Base-by-base conservation (phyloP, 2,113 vertebrate genomes). In the Neolamprologus brichardi region DNA sequence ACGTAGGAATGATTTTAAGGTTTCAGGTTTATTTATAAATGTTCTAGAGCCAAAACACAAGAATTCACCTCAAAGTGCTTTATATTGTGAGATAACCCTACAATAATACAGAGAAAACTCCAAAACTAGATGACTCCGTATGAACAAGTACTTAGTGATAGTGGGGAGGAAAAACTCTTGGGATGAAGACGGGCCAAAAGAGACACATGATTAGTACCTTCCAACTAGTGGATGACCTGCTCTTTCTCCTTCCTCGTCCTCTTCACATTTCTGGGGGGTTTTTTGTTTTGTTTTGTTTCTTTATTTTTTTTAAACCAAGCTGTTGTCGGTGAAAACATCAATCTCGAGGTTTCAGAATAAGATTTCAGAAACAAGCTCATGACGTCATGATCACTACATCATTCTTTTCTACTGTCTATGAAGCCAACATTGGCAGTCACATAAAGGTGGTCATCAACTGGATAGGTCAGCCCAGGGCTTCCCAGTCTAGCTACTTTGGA, bases 261-360 rank as follows among this genome's bases (percentile, higher is more conserved):
- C 17, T 4, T 0, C 30, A 60, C 25, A 60, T 60, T 30, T 5
- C 28, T 58, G 1, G 23, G 6, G 0, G 0, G 2, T 18, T 28
- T 58, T 58, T 13, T 58, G 12, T 28, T 56, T 58, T 15, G 13
- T 58, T 30, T 58, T 58, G 14, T 30, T 58, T 58, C 3, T 30
- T 60, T 60, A 0, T 30, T 60, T 2, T 2, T 62, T 62, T 32
- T 30, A 4, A 62, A 62, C 58, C 30, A 18, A 34, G 58, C 15
- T 62, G 17, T 34, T 17, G 9, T 1, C 5, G 2, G 30, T 34
- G 30, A 34, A 64, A 64, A 64, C 9, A n/a, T 34, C 30, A 34
- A 37, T 64, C 30, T n/a, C 0, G 17, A 64, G 30, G 6, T 34
- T 12, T 34, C 30, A 37, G 30, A 64, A 37, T 9, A 34, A 34